Base-by-base conservation (phyloP, 2,113 vertebrate genomes). In the Atlantisia rogersi region DNA sequence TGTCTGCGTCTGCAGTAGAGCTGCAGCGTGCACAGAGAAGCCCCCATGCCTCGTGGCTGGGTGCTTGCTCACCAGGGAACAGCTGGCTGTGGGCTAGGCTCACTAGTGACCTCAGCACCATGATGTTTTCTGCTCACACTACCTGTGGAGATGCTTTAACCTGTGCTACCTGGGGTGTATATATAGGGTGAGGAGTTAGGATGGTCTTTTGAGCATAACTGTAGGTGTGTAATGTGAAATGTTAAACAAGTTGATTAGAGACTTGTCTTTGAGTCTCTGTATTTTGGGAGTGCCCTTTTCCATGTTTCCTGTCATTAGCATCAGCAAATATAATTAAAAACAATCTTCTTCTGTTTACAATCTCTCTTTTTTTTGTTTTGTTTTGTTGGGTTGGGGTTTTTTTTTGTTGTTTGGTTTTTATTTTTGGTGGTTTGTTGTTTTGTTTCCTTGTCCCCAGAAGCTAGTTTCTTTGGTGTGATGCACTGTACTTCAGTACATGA, bases 1-100 rank as follows among this genome's bases (percentile, higher is more conserved):
- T 1, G 5, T 21, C 17, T n/a, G 0, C 56, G n/a, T 22, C 25
- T 35, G 74, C n/a, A 40, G 10, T 3, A 2, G 29, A 74, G 37
- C 68, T 52, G 12, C n/a, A 19, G 28, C 2, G 37, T 26, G 53
- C 26, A 8, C 3, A n/a, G 9, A 62, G 63, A 11, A 53, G 15
- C 32, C 53, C 22, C 20, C 0, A 0, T 1, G 0, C 26, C 8
- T 5, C 35, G 3, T 35, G 55, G 25, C 39, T 70, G n/a, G 29
- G 6, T 5, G 42, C 84, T 71, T 6, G 42, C 84, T 71, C 9
- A 2, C 24, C 20, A 21, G 58, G 31, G 31, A 32, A n/a, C 28
- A 20, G 40, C 68, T 81, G n/a, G 0, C 8, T 17, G 4, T 46
- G 60, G 22, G 5, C 65, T 40, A 11, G 42, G 17, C 56, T 91